Percentiles rank a stretch among this genome's conserved stretches.
Conservation (phyloP, 1,140 invertebrate genomes). For the Oedothorax gibbosus region DNA sequence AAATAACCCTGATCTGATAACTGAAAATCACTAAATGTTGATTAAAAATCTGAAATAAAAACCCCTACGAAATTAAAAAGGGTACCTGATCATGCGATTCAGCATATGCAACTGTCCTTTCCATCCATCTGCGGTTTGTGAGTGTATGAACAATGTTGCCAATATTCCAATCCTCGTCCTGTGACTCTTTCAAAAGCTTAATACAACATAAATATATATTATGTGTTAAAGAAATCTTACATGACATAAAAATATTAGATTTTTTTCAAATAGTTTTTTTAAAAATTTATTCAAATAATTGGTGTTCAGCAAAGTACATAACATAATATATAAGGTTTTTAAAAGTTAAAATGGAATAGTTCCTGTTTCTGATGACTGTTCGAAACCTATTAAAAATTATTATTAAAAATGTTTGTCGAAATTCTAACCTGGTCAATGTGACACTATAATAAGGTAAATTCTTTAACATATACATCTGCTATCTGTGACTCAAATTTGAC, state of each 20-base stretch:
- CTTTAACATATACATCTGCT: too few species aligned
- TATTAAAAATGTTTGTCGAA: too few species aligned
- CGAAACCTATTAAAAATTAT: too few species aligned
- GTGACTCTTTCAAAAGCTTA: constrained; percentile 72
- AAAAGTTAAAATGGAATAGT: too few species aligned
- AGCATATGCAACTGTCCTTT: constrained; percentile 94
- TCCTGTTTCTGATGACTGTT: too few species aligned
- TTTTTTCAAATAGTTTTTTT: not conserved
- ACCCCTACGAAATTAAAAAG: too few species aligned
- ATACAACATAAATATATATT: not conserved
- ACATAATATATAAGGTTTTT: too few species aligned
- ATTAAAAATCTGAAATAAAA: not conserved
- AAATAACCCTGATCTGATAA: too few species aligned
- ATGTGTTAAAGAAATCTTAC: not conserved
- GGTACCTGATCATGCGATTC: constrained; percentile 95
- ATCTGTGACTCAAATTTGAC: too few species aligned
- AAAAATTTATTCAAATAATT: not conserved
- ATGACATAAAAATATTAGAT: not conserved
- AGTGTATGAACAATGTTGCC: constrained; percentile 92
- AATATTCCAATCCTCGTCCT: constrained; percentile 96
- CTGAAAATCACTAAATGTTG: too few species aligned
- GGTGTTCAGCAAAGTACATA: not conserved
- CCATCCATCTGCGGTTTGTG: constrained; percentile 95
- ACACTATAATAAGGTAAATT: too few species aligned
- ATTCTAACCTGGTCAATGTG: too few species aligned